Evolutionary conservation across 2,888 invertebrate genomes (phyloP), one percentile per base, ranked within the genome.

Genomic region (Tuta absoluta): DNA sequence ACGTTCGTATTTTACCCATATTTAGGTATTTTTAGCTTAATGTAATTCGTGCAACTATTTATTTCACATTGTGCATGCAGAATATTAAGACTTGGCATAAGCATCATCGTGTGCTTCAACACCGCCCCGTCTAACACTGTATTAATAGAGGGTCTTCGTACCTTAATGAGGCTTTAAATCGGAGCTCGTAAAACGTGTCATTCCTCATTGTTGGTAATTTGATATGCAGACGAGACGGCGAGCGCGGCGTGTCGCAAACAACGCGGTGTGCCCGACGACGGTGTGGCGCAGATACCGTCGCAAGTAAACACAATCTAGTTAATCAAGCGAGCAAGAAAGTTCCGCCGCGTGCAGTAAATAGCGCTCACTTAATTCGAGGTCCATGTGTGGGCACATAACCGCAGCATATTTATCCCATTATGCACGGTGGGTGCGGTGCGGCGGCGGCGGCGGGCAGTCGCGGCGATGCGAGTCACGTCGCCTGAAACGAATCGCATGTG

Each of bases 401-500:
- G 86, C 89, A 83, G 87, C 89, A 90, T 89, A 91, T 90, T 90
- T 91, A 91, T 88, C 90, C 90, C 90, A 91, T 91, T 91, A 91
- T 91, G 90, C 89, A 87, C 80, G 89, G 89, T 78, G 80, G 89
- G 89, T 78, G 80, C 81, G 61, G 37, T 21, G 60, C 60, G 60
- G 61, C 49, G 61, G 61, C 80, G 89, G 89, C 81, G 62, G 33
- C 38, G 61, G 49, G 61, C 80, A 79, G 82, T 82, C 84, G 82
- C 84, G 85, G 82, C 77, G 87, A 91, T 91, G 91, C 91, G 87
- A 89, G 91, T 89, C 91, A 91, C 91, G 91, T 91, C 84, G 81
- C 77, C 83, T 82, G 90, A 91, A 91, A 91, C 91, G 91, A 91
- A 91, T 91, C 91, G 91, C 91, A 91, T 91, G 91, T 91, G 91